phyloP scores from a whole-genome alignment of 1,140 invertebrate genomes.

The Tetramorium parvispinum region DNA sequence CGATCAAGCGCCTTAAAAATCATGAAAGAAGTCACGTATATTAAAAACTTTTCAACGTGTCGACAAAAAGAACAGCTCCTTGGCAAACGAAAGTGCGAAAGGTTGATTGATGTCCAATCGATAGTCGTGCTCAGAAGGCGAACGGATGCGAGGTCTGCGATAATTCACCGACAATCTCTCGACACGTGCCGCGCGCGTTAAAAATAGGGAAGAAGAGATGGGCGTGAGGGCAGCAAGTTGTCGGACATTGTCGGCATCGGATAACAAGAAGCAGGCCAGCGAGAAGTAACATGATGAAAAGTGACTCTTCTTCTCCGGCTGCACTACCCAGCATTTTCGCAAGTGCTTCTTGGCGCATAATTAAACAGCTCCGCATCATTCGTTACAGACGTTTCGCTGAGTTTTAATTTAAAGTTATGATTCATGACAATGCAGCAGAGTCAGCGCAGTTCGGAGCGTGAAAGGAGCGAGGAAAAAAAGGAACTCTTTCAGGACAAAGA shows the following conservation, averaged over 20 bases:
- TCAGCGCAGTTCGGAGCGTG: neutral
- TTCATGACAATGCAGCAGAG: conserved; percentile 45
- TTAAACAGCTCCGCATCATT: conserved; percentile 63
- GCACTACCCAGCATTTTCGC: neutral
- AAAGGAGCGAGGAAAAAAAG: neutral
- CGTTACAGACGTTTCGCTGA: conserved; percentile 51
- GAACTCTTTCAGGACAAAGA: neutral
- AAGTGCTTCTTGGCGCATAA: conserved; percentile 54
- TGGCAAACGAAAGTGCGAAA: conserved; percentile 59
- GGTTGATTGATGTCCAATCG: conserved; percentile 69
- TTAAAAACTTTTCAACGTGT: conserved; percentile 45
- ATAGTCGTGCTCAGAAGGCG: conserved; percentile 56
- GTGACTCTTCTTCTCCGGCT: conserved; percentile 10
- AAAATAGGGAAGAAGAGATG: conserved; percentile 67
- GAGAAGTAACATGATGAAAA: conserved; percentile 57
- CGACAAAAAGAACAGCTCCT: conserved; percentile 12
- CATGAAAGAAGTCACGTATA: conserved; percentile 9
- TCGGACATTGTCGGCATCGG: conserved; percentile 62
- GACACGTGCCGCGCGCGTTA: conserved; percentile 66
- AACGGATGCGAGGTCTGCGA: conserved; percentile 29
- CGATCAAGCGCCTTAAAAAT: neutral
- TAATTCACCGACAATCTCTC: conserved; percentile 65
- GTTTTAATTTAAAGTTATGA: conserved; percentile 70
- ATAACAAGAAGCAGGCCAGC: conserved; percentile 52
- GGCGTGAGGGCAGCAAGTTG: conserved; percentile 36